Evolutionary conservation across 2,797 vertebrate genomes (phyloP), one percentile per base, ranked within the genome.

Genomic region (Lateolabrax maculatus): DNA sequence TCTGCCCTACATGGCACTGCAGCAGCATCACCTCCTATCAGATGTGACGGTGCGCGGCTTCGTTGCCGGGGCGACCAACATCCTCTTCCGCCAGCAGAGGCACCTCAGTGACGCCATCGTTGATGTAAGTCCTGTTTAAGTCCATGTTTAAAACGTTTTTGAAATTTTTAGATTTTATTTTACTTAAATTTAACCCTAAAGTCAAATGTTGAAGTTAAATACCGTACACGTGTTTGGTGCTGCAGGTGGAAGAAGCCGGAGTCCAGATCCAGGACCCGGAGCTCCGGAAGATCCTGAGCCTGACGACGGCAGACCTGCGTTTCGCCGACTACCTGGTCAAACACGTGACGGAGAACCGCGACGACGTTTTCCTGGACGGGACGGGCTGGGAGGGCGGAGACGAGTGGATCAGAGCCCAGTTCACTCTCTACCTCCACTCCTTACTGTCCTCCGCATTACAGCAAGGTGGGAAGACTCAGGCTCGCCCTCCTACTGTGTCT

Each of bases 301-400:
- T 98, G 76, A 98, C 97, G 18, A 99, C 98, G 0, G 98, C 98
- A 0, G 98, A 99, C 94, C 95, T 99, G 8, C 96, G 98, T 13
- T 99, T 99, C 34, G 96, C 97, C 10, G 98, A 99, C 88, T 97
- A 97, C 90, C 87, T 99, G 84, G 95, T 99, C 73, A 98, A 97
- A 83, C 97, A 99, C 0, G 98, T 99, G 67, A 97, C 96, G 0
- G 98, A 99, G 89, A 98, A 99, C 93, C 93, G 97, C 0, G 97
- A 99, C 23, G 98, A 99, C 16, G 97, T 99, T 43, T 99, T 99
- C 88, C 94, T 99, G 77, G 98, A 99, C 18, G 98, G 98, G 84
- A 99, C 98, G 0, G 98, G 98, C 80, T 99, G 98, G 98, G 98
- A 99, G 93, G 98, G 98, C 52, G 98, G 98, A 10, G 98, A 99